These are phyloP conservation scores for Ailuropoda melanoleuca DNA, from an alignment of 2,113 vertebrate genomes.

Conservation along the genomic window DNA sequence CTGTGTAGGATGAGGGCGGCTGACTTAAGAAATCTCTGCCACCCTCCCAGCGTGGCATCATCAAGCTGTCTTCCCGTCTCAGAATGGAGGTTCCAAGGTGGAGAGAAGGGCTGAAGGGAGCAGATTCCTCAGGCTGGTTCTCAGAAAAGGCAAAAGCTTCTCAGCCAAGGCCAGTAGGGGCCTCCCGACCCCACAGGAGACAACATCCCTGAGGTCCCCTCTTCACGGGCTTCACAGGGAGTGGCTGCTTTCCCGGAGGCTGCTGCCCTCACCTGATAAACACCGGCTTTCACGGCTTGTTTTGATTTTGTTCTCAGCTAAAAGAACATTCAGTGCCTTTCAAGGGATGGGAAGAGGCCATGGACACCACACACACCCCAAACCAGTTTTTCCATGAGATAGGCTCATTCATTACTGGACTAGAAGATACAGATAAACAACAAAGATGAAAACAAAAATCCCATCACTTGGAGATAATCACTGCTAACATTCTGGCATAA, in stretches of 20 bases:
- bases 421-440: neutral
- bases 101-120: neutral
- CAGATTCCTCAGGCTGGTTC: neutral
- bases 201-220: neutral
- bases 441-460: neutral
- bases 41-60: neutral
- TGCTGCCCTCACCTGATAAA: neutral
- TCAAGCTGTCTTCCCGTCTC: neutral
- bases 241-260: neutral
- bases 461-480: neutral
- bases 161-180: neutral
- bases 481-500: neutral
- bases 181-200: neutral
- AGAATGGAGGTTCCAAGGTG: neutral
- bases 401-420: neutral
- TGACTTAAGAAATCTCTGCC: neutral
- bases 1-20: rapidly evolving
- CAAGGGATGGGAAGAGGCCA: neutral
- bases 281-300: neutral
- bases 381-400: neutral
- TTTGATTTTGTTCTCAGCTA: slow-evolving; percentile 32
- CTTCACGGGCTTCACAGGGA: neutral
- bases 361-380: neutral
- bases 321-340: slow-evolving; percentile 56
- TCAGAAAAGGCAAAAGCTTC: neutral